Evolutionary conservation across 2,113 vertebrate genomes (phyloP), one percentile per base, ranked within the genome.

Genomic region (Thamnophis sirtalis): DNA sequence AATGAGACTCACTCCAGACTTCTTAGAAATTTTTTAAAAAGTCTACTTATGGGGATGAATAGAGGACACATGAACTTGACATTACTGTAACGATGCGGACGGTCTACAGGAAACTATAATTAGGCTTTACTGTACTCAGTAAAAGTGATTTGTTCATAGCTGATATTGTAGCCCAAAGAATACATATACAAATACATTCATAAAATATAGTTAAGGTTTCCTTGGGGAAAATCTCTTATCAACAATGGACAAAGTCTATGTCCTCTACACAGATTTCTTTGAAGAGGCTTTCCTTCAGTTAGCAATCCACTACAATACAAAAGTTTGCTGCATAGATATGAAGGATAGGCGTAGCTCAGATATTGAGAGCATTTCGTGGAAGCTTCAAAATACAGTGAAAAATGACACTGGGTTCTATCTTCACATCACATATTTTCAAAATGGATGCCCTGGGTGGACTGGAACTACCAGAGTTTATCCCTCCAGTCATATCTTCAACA

Each of bases 381-480:
- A 38, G 68, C 5, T 80, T 3, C n/a, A 80, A 80, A 19, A 38
- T 19, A 21, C 17, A 80, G 15, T 38, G 68, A 80, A 80, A 80
- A 80, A 8, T 8, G 38, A 38, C 68, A 38, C 15, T 38, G 33
- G 4, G 2, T 28, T 28, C 24, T 84, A 56, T 55, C 53, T 2
- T 17, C 9, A 24, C 5, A 48, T 48, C 43, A 8, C 24, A 48
- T 0, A 0, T 5, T 48, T 5, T 50, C 22, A n/a, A n/a, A 89
- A 1, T 48, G 51, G 24, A 2, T 85, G 13, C 84, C 51, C 11
- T 0, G 0, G 22, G 28, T 43, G 48, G 88, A 54, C 21, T 9
- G 5, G 1, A 0, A 87, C 0, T 1, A 0, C 0, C 0, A 58
- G 4, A 38, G 28, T 43, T 10, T 13, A 1, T 21, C 11, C n/a